Conservation (phyloP, 1,140 invertebrate species). For the Paralvinella palmiformis region DNA sequence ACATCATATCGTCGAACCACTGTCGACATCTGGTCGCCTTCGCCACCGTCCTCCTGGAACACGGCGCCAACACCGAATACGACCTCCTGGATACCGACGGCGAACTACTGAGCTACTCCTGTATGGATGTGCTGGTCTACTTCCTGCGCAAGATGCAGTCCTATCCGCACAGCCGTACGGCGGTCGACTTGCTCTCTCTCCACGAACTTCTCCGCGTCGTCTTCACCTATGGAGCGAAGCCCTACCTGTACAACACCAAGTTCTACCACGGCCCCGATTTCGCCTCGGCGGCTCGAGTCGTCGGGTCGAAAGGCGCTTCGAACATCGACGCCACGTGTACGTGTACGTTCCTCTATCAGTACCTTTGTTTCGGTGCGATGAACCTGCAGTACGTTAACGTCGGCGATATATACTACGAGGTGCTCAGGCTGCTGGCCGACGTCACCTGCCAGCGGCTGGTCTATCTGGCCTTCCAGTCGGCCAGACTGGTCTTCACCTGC, state of each 20-base stretch:
- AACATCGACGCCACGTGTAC: neutral
- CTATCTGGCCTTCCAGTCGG: neutral
- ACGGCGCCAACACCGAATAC: neutral
- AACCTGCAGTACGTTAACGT: neutral
- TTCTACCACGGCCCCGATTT: neutral
- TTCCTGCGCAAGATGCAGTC: neutral
- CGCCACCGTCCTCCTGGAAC: neutral
- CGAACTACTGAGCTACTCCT: neutral
- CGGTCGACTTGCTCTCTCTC: neutral
- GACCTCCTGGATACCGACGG: neutral
- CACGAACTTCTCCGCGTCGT: neutral
- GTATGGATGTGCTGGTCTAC: neutral
- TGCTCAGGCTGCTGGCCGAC: neutral
- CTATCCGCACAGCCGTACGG: neutral
- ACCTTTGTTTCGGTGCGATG: slow-evolving; percentile 3
- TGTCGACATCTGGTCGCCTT: neutral
- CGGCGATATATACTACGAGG: neutral
- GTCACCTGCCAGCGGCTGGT: neutral
- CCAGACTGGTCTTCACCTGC: neutral
- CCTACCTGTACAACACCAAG: neutral
- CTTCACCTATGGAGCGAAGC: neutral
- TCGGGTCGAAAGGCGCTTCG: neutral
- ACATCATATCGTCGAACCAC: neutral
- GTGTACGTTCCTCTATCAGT: slow-evolving; percentile 9
- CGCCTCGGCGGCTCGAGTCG: neutral